A percentile compares a stretch with the other conserved stretches of the same genome.
Evolutionary conservation across 1,140 invertebrate genomes (phyloP).

Genomic region (Hycleus phaleratus): DNA sequence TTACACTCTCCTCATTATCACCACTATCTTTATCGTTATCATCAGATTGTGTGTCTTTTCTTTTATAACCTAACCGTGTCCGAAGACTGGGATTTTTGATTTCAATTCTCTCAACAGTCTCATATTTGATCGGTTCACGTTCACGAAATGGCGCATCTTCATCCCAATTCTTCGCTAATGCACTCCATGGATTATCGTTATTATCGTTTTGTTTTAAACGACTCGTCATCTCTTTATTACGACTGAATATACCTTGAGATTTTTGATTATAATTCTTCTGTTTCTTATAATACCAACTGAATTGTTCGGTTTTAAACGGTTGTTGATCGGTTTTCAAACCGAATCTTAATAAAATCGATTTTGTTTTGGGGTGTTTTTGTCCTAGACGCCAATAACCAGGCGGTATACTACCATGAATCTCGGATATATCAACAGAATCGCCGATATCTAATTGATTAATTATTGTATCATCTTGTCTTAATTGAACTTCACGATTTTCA

Average conservation of each 20-base stretch:
- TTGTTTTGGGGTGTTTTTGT: constrained; percentile 50
- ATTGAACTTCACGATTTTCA: constrained; percentile 32
- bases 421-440: constrained; percentile 29
- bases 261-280: constrained; percentile 47
- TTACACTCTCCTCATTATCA: constrained; percentile 43
- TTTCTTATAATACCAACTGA: constrained; percentile 57
- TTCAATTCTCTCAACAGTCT: constrained; percentile 9
- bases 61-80: constrained; percentile 40
- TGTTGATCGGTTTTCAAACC: constrained; percentile 60
- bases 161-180: constrained; percentile 60
- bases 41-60: not conserved
- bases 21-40: too few species aligned
- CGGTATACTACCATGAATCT: constrained; percentile 51
- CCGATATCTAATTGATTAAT: constrained; percentile 16
- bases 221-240: constrained; percentile 39
- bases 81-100: constrained; percentile 38
- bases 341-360: constrained; percentile 65
- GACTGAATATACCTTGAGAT: constrained; percentile 42
- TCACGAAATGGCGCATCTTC: constrained; percentile 46
- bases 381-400: constrained; percentile 72
- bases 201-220: constrained; percentile 23
- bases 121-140: constrained; percentile 16
- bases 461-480: constrained; percentile 29
- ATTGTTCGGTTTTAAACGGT: constrained; percentile 50
- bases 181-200: constrained; percentile 64